Evolutionary conservation across 2,797 vertebrate species (phyloP).

Genomic region (Spinibarbus caldwelli): DNA sequence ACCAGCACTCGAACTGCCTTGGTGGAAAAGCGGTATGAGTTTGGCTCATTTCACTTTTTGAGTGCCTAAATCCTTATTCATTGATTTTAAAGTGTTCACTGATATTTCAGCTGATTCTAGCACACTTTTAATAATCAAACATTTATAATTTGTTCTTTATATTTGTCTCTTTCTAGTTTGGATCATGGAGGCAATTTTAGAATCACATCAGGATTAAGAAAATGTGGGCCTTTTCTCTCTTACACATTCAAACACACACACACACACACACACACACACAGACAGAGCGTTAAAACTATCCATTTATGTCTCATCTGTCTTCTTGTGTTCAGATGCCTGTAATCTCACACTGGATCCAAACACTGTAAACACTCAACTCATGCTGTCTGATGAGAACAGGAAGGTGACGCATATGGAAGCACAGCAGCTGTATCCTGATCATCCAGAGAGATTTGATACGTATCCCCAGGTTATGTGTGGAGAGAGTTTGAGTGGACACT

Average conservation of each 20-base stretch:
- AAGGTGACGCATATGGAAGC: background rate
- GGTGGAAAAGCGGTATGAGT: too few species aligned
- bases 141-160: background rate
- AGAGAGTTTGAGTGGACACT: background rate
- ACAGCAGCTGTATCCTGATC: background rate
- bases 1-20: too few species aligned
- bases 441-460: background rate
- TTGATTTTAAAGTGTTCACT: background rate
- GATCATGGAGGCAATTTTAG: background rate
- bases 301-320: background rate
- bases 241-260: background rate
- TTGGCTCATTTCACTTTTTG: too few species aligned
- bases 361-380: background rate
- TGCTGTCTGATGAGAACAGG: background rate
- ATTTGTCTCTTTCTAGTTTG: background rate
- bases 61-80: too few species aligned
- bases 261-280: background rate
- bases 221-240: background rate
- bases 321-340: background rate
- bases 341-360: conserved; percentile 4
- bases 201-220: background rate
- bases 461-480: background rate
- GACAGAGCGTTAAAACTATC: background rate
- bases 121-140: background rate
- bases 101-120: background rate